These are phyloP conservation scores for Lampris megalopsis DNA, from an alignment of 2,113 vertebrate genomes.

Conservation along the genomic window DNA sequence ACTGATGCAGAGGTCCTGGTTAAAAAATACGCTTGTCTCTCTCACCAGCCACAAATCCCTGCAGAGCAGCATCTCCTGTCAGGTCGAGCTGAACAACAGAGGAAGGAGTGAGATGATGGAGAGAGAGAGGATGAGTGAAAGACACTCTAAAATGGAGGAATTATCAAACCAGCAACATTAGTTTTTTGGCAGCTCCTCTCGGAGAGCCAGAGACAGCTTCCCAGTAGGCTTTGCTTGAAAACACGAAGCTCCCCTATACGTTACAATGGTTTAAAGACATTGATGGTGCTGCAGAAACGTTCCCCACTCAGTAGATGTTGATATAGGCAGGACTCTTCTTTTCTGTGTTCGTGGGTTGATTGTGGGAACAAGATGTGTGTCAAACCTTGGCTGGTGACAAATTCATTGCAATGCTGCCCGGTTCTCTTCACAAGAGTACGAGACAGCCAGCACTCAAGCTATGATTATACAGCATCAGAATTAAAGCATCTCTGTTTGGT, in stretches of 20 bases:
- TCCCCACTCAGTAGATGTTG: constrained; percentile 29
- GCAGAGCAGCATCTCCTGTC: constrained; percentile 59
- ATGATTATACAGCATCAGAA: constrained; percentile 69
- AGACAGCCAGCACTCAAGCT: constrained; percentile 52
- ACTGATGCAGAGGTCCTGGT: constrained; percentile 66
- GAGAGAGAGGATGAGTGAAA: constrained; percentile 36
- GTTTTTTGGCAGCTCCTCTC: constrained; percentile 46
- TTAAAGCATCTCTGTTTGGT: constrained; percentile 55
- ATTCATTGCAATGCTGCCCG: constrained; percentile 60
- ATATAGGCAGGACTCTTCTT: constrained; percentile 22
- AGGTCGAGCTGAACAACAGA: constrained; percentile 40
- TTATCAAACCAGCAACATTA: constrained; percentile 42
- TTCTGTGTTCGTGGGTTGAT: not conserved
- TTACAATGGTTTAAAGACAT: constrained; percentile 11
- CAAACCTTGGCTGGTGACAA: constrained; percentile 67
- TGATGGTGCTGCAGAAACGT: not conserved
- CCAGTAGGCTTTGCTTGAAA: constrained; percentile 11
- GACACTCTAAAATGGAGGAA: constrained; percentile 34
- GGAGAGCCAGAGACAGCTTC: constrained; percentile 44
- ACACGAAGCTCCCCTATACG: not conserved
- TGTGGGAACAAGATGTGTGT: constrained; percentile 48
- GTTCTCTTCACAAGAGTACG: constrained; percentile 57
- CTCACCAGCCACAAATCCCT: constrained; percentile 46
- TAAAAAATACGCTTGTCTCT: constrained; percentile 71
- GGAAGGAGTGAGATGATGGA: constrained; percentile 15